phyloP scores from a whole-genome alignment of 2,113 vertebrate genomes.

The Taxidea taxus region DNA sequence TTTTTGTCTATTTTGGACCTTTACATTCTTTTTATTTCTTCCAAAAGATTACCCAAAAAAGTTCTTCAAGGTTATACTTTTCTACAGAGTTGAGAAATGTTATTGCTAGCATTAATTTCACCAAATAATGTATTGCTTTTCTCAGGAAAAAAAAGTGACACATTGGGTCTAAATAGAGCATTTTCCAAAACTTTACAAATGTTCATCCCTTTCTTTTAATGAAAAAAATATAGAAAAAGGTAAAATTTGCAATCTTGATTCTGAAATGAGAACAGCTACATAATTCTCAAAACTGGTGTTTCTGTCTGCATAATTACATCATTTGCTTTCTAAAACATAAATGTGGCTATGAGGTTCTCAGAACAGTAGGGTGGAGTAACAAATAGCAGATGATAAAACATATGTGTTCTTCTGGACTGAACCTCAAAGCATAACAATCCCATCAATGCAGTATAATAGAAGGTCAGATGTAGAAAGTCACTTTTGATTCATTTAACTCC shows the following conservation, averaged over 20 bases:
- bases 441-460: not conserved
- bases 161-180: not conserved
- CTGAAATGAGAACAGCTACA: not conserved
- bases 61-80: not conserved
- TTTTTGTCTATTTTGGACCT: not conserved
- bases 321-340: not conserved
- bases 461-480: not conserved
- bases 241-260: not conserved
- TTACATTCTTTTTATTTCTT: not conserved
- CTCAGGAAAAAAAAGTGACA: not conserved
- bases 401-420: not conserved
- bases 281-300: not conserved
- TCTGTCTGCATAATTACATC: not conserved
- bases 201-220: not conserved
- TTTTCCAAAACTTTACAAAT: not conserved
- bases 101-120: slow-evolving; percentile 5
- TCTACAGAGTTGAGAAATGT: not conserved
- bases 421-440: not conserved
- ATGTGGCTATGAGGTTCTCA: not conserved
- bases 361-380: not conserved
- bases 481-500: not conserved
- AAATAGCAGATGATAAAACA: not conserved
- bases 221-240: not conserved
- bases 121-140: not conserved
- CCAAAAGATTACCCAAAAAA: not conserved